Base-by-base conservation (phyloP, 2,888 invertebrate species). In the Xanthia togata region DNA sequence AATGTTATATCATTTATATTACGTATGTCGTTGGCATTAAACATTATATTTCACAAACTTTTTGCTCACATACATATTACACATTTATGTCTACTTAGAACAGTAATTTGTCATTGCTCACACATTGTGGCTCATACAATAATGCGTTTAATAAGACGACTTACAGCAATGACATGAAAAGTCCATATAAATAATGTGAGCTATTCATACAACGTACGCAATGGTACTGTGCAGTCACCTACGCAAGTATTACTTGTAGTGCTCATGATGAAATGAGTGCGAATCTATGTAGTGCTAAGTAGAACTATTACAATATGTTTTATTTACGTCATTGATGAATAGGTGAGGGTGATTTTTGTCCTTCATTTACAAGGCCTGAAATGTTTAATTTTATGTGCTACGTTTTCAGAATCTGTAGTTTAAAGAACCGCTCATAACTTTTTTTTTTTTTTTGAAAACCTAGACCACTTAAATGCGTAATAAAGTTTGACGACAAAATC, bases 161-260 rank as follows among this genome's bases (percentile, higher is more conserved):
- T 73, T 85, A 84, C 83, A 82, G 35, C 70, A 82, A 60, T 70
- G 85, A 87, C 88, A 88, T 86, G 89, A 89, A 89, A 90, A 89
- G 84, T 87, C 88, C 88, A 89, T 92, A 90, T 90, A 85, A 87
- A 73, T 92, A 91, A 92, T 90, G 90, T 89, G 88, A 76, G 79
- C 82, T 80, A 86, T 88, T 87, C 78, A 84, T 78, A 79, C 67
- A 72, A 79, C 70, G 77, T 75, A 85, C 79, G 81, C 76, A 77
- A 81, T 76, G 59, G 5, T 69, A n/a, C n/a, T n/a, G 74, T 79
- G 80, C 70, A 62, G 38, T 20, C 57, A 41, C n/a, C 11, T 1
- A 60, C 79, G 44, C 50, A 84, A 78, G 69, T 73, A 31, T 68
- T 71, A 59, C 70, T 62, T 64, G 55, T 81, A 69, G 14, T 44